Percentiles rank a stretch among this genome's conserved stretches.
phyloP scores from a whole-genome alignment of 2,888 invertebrate genomes.

The Papilio demoleus region DNA sequence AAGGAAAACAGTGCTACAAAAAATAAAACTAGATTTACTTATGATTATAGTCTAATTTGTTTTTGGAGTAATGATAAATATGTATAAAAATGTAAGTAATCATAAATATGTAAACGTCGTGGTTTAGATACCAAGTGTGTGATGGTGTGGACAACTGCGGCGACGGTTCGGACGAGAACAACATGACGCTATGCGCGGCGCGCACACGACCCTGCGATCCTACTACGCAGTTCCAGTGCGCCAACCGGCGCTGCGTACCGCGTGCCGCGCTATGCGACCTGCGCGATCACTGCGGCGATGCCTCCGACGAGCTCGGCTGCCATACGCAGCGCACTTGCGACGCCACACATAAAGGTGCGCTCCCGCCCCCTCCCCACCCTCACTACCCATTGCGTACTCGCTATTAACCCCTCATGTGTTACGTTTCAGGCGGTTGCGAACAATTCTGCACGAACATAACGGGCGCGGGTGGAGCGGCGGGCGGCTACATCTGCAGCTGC shows the following conservation, averaged over 20 bases:
- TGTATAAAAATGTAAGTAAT: no score
- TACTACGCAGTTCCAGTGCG: conserved; percentile 92
- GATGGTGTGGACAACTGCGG: conserved; percentile 97
- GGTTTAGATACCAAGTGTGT: conserved; percentile 89
- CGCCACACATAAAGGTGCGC: conserved; percentile 29
- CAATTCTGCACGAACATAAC: conserved; percentile 94
- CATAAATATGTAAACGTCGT: not conserved
- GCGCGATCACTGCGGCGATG: conserved; percentile 95
- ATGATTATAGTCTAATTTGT: no score
- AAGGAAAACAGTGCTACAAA: no score
- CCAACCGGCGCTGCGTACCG: conserved; percentile 93
- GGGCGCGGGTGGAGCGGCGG: conserved; percentile 43
- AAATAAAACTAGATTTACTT: no score
- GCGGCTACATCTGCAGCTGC: conserved; percentile 95
- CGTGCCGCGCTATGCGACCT: conserved; percentile 92
- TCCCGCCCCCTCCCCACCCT: no score
- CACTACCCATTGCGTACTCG: no score
- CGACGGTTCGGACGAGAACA: conserved; percentile 97
- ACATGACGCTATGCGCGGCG: conserved; percentile 93
- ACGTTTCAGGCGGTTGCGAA: conserved; percentile 91
- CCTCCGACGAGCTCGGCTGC: conserved; percentile 95
- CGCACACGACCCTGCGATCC: conserved; percentile 90
- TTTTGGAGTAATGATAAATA: no score
- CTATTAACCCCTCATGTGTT: no score
- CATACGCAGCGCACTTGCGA: conserved; percentile 65